phyloP scores from a whole-genome alignment of 2,113 vertebrate genomes.

The Garra rufa region DNA sequence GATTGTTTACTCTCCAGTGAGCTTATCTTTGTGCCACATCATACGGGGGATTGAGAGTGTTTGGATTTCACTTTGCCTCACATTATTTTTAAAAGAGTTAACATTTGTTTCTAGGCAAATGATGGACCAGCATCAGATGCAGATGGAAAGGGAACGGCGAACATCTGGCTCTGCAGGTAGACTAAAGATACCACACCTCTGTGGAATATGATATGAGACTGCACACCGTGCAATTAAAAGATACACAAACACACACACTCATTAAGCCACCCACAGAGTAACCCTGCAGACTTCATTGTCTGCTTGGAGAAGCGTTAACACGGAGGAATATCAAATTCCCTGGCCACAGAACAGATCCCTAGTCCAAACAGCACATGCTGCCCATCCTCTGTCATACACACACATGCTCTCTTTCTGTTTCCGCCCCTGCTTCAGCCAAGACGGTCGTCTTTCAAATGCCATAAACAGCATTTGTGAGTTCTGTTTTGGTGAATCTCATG shows the following conservation, averaged over 20 bases:
- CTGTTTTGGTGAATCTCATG: slow-evolving; percentile 33
- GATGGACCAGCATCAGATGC: slow-evolving; percentile 93
- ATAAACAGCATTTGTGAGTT: slow-evolving; percentile 34
- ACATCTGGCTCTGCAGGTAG: slow-evolving; percentile 87
- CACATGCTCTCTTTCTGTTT: slow-evolving; percentile 54
- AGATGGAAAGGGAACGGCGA: slow-evolving; percentile 93
- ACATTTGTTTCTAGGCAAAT: slow-evolving; percentile 81
- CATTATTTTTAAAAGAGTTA: slow-evolving; percentile 15
- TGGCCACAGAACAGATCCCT: slow-evolving; percentile 14
- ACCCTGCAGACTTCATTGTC: slow-evolving; percentile 21
- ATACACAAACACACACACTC: background rate
- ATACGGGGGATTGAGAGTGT: background rate
- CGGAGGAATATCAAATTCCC: slow-evolving; percentile 27
- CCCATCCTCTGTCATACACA: background rate
- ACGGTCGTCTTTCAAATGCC: slow-evolving; percentile 24
- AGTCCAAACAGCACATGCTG: background rate
- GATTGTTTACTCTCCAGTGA: background rate
- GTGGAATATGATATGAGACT: slow-evolving; percentile 46
- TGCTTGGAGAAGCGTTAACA: slow-evolving; percentile 41
- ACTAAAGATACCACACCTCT: slow-evolving; percentile 33
- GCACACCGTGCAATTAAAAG: background rate
- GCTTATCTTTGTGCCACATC: background rate
- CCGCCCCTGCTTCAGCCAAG: slow-evolving; percentile 22
- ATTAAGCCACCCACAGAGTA: slow-evolving; percentile 14
- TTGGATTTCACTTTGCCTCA: background rate